Base-by-base conservation (phyloP, 2,797 vertebrate species). In the Anolis apletophallus region DNA sequence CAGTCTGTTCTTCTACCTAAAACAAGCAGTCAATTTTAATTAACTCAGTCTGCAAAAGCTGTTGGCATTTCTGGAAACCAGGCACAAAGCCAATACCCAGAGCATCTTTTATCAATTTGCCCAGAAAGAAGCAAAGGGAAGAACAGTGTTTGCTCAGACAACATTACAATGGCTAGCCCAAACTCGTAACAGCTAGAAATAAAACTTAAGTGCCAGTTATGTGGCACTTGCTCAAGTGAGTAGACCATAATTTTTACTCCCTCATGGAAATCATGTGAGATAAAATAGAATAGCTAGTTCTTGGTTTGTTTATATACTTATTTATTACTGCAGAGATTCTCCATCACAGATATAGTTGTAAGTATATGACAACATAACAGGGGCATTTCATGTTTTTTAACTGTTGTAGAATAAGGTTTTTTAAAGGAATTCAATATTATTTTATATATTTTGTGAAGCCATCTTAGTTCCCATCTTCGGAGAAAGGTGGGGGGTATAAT, bases 1-100 rank as follows among this genome's bases (percentile, higher is more conserved):
- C 93, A 92, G 75, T 64, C 84, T 90, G 84, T 90, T 94, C 92
- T 94, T 95, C 93, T 93, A 82, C 83, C 87, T 95, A 94, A 95
- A 95, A 96, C 94, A 96, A 96, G 93, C 94, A 96, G 95, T 97
- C 96, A 96, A 95, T 97, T 96, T 97, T 97, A 97, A 97, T 97
- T 97, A 96, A 97, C 94, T 97, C 87, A 64, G 50, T 89, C 83
- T 93, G 90, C 88, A 94, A 88, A 90, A 96, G 85, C 87, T 84
- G 93, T 91, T 95, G 95, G 93, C 93, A 93, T 94, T 95, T 94
- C 90, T 94, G 88, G 88, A 96, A 94, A 92, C 91, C 89, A 93
- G 96, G 95, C 94, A 95, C 68, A 83, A 8, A 94, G 95, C 95
- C 97, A 97, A 84, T 92, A 80, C 89, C 90, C 93, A 94, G 92